Evolutionary conservation across 2,797 vertebrate species (phyloP).

Genomic region (Clarias pachynema): DNA sequence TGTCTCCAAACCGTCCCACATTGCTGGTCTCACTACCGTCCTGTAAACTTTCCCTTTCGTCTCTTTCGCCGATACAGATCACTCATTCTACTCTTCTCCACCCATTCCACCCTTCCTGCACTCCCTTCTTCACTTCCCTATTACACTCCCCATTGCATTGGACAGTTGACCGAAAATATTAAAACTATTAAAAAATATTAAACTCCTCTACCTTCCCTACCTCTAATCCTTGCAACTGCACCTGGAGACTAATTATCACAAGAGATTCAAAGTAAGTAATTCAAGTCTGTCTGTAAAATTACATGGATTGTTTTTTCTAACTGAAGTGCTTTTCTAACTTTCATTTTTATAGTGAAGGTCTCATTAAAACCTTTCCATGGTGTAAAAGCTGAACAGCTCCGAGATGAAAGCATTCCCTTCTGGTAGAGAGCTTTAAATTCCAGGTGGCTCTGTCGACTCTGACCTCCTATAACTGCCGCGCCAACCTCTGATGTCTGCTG

Average conservation of each 20-base stretch:
- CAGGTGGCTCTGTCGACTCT: conserved; percentile 38
- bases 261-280: background rate
- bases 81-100: too few species aligned
- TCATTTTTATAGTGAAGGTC: conserved; percentile 22
- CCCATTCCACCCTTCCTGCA: too few species aligned
- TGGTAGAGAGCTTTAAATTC: conserved; percentile 34
- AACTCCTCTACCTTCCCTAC: too few species aligned
- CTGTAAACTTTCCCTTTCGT: too few species aligned
- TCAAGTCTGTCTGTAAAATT: background rate
- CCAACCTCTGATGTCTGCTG: conserved; percentile 54
- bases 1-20: too few species aligned
- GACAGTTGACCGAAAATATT: too few species aligned
- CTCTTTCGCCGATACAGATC: too few species aligned
- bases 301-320: background rate
- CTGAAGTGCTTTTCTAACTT: background rate
- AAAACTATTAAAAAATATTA: too few species aligned
- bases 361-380: conserved; percentile 25
- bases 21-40: too few species aligned
- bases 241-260: conserved; percentile 2
- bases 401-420: conserved; percentile 42
- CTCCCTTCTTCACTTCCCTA: too few species aligned
- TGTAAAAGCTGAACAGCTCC: conserved; percentile 19
- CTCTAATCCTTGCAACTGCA: too few species aligned
- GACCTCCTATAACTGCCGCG: conserved; percentile 33
- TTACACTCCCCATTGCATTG: too few species aligned